Percentiles rank a stretch among this genome's conserved stretches.
Evolutionary conservation across 2,113 vertebrate species (phyloP).

Genomic region (Triplophysa dalaica): DNA sequence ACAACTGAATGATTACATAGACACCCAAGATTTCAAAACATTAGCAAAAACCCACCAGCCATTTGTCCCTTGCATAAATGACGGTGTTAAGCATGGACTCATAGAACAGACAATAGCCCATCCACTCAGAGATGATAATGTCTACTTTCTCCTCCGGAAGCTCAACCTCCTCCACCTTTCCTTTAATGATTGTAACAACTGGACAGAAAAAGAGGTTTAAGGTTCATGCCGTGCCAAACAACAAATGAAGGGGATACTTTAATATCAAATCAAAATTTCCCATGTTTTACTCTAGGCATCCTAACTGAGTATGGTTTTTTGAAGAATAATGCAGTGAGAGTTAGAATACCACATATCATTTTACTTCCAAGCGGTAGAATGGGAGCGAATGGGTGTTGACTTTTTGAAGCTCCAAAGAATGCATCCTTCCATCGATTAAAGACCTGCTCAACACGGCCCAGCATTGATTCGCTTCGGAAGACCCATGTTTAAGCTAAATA

Average conservation of each 20-base stretch:
- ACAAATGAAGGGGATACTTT: neutral
- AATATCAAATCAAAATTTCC: no score
- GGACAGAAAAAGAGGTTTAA: constrained; percentile 3
- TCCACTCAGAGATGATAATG: constrained; percentile 95
- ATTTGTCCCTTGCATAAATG: constrained; percentile 90
- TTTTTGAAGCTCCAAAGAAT: no score
- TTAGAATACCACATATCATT: no score
- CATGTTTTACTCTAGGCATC: no score
- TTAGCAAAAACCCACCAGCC: constrained; percentile 77
- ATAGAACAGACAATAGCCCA: constrained; percentile 94
- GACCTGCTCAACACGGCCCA: no score
- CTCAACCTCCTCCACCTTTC: constrained; percentile 92
- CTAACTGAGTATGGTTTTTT: no score
- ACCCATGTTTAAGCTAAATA: no score
- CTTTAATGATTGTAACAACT: constrained; percentile 94
- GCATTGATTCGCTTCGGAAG: no score
- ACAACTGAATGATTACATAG: neutral
- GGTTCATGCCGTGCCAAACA: neutral
- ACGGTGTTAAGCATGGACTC: constrained; percentile 95
- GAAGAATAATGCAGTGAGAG: no score
- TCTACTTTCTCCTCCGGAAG: constrained; percentile 88
- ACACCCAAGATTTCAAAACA: neutral
- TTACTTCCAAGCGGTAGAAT: no score
- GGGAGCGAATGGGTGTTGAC: no score
- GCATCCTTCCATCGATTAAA: no score